These are phyloP conservation scores for Drosophila melanosoma DNA, from an alignment of 2,888 invertebrate genomes.

Conservation along the genomic window DNA sequence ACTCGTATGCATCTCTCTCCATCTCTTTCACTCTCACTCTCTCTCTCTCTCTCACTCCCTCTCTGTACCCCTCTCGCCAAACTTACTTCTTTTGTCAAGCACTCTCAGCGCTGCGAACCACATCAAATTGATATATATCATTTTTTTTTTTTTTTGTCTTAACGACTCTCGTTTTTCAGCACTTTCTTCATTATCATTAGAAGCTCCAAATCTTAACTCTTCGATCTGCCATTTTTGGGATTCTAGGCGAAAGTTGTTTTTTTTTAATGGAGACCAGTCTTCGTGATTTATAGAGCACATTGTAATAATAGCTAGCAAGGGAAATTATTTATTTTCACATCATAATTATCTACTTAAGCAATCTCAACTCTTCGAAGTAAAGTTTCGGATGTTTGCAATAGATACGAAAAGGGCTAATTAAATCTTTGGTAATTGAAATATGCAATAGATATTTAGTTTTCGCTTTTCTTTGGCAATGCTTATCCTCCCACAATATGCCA, in stretches of 20 bases:
- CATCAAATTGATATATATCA: constrained; percentile 22
- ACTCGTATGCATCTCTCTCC: constrained; percentile 9
- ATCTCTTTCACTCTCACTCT: no score
- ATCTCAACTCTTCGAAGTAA: neutral
- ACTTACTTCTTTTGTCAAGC: constrained; percentile 14
- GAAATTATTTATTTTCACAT: neutral
- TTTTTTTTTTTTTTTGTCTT: constrained; percentile 16
- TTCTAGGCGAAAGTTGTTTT: constrained; percentile 58
- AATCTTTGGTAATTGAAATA: no score
- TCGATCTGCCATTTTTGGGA: constrained; percentile 46
- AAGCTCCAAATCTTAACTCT: constrained; percentile 40
- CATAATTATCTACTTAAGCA: neutral
- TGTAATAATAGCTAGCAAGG: neutral
- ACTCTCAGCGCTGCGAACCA: constrained; percentile 22
- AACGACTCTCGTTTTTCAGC: constrained; percentile 64
- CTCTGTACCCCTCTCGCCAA: neutral
- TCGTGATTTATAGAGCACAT: constrained; percentile 31
- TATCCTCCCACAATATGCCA: neutral
- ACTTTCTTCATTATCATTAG: constrained; percentile 51
- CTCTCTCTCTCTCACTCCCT: neutral
- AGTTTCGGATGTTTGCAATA: no score
- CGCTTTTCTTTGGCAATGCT: neutral
- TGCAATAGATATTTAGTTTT: no score
- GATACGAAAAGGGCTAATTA: no score
- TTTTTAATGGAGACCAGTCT: constrained; percentile 3